Conservation (phyloP, 2,797 vertebrate genomes). For the Sebastes oblongus region DNA sequence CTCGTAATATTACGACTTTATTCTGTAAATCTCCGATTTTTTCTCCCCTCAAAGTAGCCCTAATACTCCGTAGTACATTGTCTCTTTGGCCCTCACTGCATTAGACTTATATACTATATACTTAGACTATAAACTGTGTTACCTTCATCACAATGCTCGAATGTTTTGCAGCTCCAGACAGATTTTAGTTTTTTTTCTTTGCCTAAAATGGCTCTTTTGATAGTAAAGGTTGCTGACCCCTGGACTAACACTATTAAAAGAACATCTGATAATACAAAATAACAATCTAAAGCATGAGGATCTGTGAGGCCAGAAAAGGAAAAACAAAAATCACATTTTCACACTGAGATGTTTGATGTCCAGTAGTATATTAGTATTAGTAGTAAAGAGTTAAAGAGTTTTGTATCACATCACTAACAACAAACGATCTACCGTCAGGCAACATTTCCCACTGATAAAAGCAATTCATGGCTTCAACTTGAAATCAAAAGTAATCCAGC, state of each 20-base stretch:
- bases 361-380: slow-evolving; percentile 49
- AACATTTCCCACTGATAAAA: slow-evolving; percentile 78
- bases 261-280: neutral
- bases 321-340: slow-evolving; percentile 51
- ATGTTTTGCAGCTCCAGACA: no score
- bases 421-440: slow-evolving; percentile 68
- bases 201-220: no score
- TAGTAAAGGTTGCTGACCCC: no score
- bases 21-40: no score
- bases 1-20: no score
- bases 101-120: no score
- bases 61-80: no score
- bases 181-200: no score
- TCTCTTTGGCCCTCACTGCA: no score
- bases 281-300: slow-evolving; percentile 24
- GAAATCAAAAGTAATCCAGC: slow-evolving; percentile 51
- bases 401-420: slow-evolving; percentile 62
- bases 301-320: slow-evolving; percentile 76
- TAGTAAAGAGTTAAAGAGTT: slow-evolving; percentile 14
- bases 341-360: slow-evolving; percentile 32
- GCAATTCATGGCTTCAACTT: slow-evolving; percentile 74
- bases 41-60: no score
- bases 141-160: no score
- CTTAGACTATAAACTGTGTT: no score
- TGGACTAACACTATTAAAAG: neutral